Evolutionary conservation across 2,888 invertebrate genomes (phyloP).

Genomic region (Trypoxylon attenuatum): DNA sequence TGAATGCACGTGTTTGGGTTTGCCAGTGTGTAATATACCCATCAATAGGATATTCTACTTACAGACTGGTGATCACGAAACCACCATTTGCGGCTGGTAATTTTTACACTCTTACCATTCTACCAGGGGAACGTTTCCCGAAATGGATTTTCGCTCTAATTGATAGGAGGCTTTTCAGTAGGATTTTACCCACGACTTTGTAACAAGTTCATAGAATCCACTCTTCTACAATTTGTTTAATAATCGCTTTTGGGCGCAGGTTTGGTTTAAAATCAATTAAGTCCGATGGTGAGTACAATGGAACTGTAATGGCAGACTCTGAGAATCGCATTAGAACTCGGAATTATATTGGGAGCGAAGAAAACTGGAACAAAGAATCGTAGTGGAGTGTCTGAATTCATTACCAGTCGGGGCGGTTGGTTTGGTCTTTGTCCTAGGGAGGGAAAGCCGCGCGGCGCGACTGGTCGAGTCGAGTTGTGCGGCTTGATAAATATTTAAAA

Average conservation of each 20-base stretch:
- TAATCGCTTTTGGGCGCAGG: not conserved
- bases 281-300: slow-evolving; percentile 6
- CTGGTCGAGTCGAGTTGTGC: slow-evolving; percentile 17
- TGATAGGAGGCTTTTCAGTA: too few relatives aligned
- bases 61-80: too few relatives aligned
- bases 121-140: too few relatives aligned
- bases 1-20: too few relatives aligned
- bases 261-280: slow-evolving; percentile 3
- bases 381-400: slow-evolving; percentile 31
- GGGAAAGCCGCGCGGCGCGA: slow-evolving; percentile 16
- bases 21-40: too few relatives aligned
- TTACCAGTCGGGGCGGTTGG: slow-evolving; percentile 46
- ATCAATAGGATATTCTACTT: too few relatives aligned
- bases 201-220: too few relatives aligned
- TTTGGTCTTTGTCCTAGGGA: slow-evolving; percentile 33
- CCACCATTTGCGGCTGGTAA: too few relatives aligned
- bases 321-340: slow-evolving; percentile 6
- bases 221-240: slow-evolving; percentile 11
- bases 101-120: too few relatives aligned
- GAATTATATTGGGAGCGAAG: slow-evolving; percentile 14
- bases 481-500: slow-evolving; percentile 52
- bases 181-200: too few relatives aligned
- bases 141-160: too few relatives aligned
- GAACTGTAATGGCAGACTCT: slow-evolving; percentile 24
- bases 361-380: slow-evolving; percentile 19